Percentiles rank a stretch among this genome's conserved stretches.
Conservation (phyloP, 2,797 vertebrate species). For the Lerista edwardsae region DNA sequence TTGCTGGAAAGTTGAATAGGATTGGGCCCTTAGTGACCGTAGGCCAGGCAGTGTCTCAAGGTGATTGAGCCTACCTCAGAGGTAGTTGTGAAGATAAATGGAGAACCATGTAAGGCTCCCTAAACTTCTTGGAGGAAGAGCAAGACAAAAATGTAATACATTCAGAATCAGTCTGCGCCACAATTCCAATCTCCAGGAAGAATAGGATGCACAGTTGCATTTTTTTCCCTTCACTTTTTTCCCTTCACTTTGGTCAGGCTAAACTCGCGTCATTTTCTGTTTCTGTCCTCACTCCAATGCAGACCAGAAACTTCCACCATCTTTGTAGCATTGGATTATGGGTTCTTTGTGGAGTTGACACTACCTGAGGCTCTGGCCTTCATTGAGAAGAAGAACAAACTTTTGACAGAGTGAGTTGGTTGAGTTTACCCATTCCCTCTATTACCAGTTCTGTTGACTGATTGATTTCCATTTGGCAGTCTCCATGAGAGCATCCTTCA, state of each 20-base stretch:
- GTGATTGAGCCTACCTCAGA: too few relatives aligned
- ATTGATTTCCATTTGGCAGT: background rate
- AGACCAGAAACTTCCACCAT: conserved; percentile 87
- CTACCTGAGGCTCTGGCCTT: conserved; percentile 86
- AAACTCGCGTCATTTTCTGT: background rate
- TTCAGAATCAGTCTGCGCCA: too few relatives aligned
- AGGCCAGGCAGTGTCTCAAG: too few relatives aligned
- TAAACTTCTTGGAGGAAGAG: too few relatives aligned
- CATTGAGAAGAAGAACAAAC: conserved; percentile 87
- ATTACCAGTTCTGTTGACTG: too few relatives aligned
- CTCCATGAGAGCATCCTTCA: background rate
- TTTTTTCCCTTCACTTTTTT: too few relatives aligned
- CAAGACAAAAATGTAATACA: too few relatives aligned
- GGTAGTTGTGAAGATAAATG: too few relatives aligned
- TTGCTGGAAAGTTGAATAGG: too few relatives aligned
- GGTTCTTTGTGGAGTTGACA: conserved; percentile 89
- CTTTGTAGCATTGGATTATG: conserved; percentile 86
- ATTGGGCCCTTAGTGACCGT: too few relatives aligned
- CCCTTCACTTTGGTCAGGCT: background rate
- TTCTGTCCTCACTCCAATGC: conserved; percentile 27
- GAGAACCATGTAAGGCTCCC: too few relatives aligned
- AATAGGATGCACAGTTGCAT: background rate
- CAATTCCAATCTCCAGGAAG: too few relatives aligned
- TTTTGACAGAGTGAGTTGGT: conserved; percentile 84
- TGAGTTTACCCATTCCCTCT: conserved; percentile 2